Evolutionary conservation across 1,140 invertebrate genomes (phyloP).

Genomic region (Leptopilina boulardi): DNA sequence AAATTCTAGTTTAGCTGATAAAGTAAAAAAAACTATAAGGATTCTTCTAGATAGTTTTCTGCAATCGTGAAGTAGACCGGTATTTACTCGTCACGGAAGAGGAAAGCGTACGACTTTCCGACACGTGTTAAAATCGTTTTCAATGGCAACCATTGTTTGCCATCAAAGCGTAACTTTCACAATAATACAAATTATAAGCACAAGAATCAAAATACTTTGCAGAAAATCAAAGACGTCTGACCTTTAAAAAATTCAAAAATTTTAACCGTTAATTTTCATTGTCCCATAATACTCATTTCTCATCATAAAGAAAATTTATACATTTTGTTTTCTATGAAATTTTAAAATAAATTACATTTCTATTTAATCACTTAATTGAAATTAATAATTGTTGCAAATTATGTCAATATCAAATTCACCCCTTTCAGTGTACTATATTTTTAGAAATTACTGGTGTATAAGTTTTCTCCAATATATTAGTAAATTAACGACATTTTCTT

Average conservation of each 20-base stretch:
- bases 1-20: not conserved
- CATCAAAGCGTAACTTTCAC: not conserved
- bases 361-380: too few species aligned
- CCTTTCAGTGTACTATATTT: too few species aligned
- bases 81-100: slow-evolving; percentile 24
- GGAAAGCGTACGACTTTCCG: slow-evolving; percentile 22
- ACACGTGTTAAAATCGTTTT: not conserved
- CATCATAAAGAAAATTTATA: not conserved
- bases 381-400: too few species aligned
- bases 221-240: not conserved
- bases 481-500: too few species aligned
- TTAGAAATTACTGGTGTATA: too few species aligned
- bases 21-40: not conserved
- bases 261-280: slow-evolving; percentile 13
- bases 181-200: not conserved
- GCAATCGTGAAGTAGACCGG: slow-evolving; percentile 26
- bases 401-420: too few species aligned
- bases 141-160: not conserved
- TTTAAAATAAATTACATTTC: too few species aligned
- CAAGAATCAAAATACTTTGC: not conserved
- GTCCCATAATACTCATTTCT: not conserved
- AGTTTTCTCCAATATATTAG: too few species aligned
- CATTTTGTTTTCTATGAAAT: too few species aligned
- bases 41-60: not conserved
- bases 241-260: not conserved